Evolutionary conservation across 2,888 invertebrate genomes (phyloP), one percentile per base, ranked within the genome.

Genomic region (Drosophila koepferae): DNA sequence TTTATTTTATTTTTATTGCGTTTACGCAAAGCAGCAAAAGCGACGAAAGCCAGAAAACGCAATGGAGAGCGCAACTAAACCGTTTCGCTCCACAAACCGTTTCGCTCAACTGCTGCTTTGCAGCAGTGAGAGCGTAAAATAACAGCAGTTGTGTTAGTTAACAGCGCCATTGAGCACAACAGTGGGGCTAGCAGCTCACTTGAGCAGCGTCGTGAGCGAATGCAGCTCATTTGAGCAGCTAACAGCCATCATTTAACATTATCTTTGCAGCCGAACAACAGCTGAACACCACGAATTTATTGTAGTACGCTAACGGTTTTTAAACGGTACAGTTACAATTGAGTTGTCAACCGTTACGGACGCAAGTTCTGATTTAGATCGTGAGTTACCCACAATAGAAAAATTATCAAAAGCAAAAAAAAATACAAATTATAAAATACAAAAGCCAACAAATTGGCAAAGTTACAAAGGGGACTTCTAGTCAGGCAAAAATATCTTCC

Each of bases 321-420:
- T 77, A 77, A 80, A 80, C 80, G 77, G 80, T 80, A 80, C 80
- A 80, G 78, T 80, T 75, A 78, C 77, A 80, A 74, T 77, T 80
- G 77, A 75, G 81, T 79, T 72, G 77, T 84, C 80, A 80, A 84
- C 84, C 84, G 86, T 83, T 84, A 90, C 92, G 91, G 92, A 91
- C 90, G 88, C 82, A 88, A 81, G 67, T 82, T 82, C 80, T 80
- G 68, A 78, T 81, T 89, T 79, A 87, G 72, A 89, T 89, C 85
- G 85, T 86, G 85, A 86, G 86, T 90, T 86, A 60, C 63, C 65
- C 60, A 63, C 72, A 56, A 68, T 56, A 59, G 38, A n/a, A 62
- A 58, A 78, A 49, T 49, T 41, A 28, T 18, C 23, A 54, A 38
- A 54, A 23, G 23, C 4, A 53, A 8, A 10, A 31, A n/a, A 16